Conservation (phyloP, 2,888 invertebrate species). For the Linyphia triangularis region DNA sequence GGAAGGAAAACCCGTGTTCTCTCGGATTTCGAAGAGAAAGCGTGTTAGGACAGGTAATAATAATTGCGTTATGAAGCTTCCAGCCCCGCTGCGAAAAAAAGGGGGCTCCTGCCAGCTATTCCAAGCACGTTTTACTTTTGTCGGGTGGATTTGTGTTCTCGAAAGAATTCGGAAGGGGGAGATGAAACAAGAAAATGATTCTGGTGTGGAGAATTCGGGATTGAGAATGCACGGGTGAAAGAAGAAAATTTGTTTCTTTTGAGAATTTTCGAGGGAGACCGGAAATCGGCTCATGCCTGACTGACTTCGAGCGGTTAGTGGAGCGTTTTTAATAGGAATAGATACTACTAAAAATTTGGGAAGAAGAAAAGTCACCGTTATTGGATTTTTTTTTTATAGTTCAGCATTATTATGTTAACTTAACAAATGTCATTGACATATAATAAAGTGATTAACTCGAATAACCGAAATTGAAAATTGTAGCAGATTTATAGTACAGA, state of each 20-base stretch:
- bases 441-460: too few species aligned
- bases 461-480: too few species aligned
- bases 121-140: conserved; percentile 52
- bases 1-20: conserved; percentile 19
- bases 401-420: too few species aligned
- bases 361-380: too few species aligned
- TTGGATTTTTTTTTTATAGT: too few species aligned
- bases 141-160: background rate
- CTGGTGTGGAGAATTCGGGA: background rate
- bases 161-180: background rate
- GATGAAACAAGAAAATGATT: background rate
- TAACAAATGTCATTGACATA: too few species aligned
- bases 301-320: too few species aligned
- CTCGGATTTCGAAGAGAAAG: background rate
- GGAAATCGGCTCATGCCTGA: background rate
- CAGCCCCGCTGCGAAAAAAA: background rate
- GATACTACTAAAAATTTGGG: too few species aligned
- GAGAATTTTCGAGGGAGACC: background rate
- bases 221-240: too few species aligned
- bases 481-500: too few species aligned
- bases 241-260: background rate
- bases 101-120: conserved; percentile 2
- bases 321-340: too few species aligned
- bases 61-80: conserved; percentile 60
- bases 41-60: conserved; percentile 64